phyloP scores from a whole-genome alignment of 2,888 invertebrate species.

The Noctua pronuba region DNA sequence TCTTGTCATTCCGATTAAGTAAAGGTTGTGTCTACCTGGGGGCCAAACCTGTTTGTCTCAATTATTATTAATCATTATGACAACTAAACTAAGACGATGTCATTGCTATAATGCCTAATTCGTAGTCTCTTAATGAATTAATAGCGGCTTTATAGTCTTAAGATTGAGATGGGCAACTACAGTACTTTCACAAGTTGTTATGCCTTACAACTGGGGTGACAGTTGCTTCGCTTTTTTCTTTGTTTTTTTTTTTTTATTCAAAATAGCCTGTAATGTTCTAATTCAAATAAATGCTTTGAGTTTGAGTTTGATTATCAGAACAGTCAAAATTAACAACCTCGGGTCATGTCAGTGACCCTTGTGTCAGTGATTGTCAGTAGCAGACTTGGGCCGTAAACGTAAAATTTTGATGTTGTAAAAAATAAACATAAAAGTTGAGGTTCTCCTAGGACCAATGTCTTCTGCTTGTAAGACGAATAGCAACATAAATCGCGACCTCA shows the following conservation, averaged over 20 bases:
- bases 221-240: background rate
- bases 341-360: no score
- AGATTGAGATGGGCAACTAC: no score
- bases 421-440: background rate
- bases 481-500: conserved; percentile 51
- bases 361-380: background rate
- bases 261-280: no score
- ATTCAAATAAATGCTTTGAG: no score
- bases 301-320: background rate
- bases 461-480: conserved; percentile 16
- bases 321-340: background rate
- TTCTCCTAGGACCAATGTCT: conserved; percentile 7
- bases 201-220: no score
- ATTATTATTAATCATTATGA: background rate
- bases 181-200: no score
- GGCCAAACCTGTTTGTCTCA: background rate
- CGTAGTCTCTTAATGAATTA: background rate
- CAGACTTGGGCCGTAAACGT: background rate
- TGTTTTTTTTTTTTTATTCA: background rate
- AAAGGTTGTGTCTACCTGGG: background rate
- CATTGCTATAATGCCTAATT: background rate
- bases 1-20: background rate
- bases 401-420: background rate
- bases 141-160: no score
- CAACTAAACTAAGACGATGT: background rate